Evolutionary conservation across 2,797 vertebrate genomes (phyloP), one percentile per base, ranked within the genome.

Genomic region (Limosa lapponica): DNA sequence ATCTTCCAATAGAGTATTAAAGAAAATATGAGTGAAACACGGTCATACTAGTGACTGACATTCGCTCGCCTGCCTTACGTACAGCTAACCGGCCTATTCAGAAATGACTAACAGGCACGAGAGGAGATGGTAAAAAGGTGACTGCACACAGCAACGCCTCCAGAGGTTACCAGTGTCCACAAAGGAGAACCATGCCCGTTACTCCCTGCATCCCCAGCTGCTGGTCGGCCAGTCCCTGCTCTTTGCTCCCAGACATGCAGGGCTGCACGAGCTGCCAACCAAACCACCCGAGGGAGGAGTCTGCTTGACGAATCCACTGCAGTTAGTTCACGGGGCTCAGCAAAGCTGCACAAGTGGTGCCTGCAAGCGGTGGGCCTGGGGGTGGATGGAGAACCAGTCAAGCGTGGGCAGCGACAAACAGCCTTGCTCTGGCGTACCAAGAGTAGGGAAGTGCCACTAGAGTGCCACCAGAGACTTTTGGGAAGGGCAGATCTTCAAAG

Each of bases 141-240:
- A 74, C 34, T 3, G n/a, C 36, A 19, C 4, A 22, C 4, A 14
- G 65, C 70, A 32, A 12, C 10, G 39, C 54, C 70, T 37, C 5
- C 54, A 72, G 64, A 67, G 20, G 30, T 24, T 36, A 67, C 58
- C 16, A 8, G 43, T 9, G 30, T 20, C 82, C 27, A 43, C 62
- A 11, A 20, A 57, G 67, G 20, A 69, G 65, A 55, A 46, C 44
- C 48, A 20, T 8, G 28, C 46, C 57, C 54, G 30, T 48, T 7
- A 5, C 36, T 24, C 48, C 4, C 30, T 13, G 39, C 28, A 25
- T 6, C 28, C 22, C 59, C 22, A 32, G 61, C 61, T 32, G 2
- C 4, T 39, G 54, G 27, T 32, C 39, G n/a, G 20, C 74, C 6
- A 34, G 34, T 7, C 43, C 16, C 51, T 0, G 1, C 20, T 44